phyloP scores from a whole-genome alignment of 2,113 vertebrate species.

The Tragulus kanchil region DNA sequence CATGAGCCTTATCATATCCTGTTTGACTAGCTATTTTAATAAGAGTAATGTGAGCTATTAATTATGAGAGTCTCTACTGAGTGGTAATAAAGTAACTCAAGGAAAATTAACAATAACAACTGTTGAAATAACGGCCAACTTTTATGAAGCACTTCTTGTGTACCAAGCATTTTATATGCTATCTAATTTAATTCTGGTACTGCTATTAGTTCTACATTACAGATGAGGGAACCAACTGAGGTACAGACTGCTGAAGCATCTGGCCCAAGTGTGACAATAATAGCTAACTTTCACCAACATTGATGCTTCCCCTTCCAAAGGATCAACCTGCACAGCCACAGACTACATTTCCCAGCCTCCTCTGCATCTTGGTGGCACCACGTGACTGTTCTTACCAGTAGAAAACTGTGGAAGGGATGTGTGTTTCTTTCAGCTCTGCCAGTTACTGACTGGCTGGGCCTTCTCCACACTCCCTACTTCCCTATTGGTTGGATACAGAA shows the following conservation, averaged over 20 bases:
- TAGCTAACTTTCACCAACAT: not conserved
- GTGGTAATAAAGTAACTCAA: constrained; percentile 32
- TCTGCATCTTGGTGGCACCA: not conserved
- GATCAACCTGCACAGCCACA: not conserved
- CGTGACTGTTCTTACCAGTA: not conserved
- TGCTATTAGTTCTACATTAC: not conserved
- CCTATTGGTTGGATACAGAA: not conserved
- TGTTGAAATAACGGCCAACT: constrained; percentile 8
- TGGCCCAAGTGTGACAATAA: not conserved
- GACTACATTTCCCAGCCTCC: constrained; percentile 22
- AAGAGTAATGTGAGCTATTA: constrained; percentile 40
- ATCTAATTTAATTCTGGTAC: not conserved
- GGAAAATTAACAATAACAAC: constrained; percentile 9
- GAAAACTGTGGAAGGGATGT: not conserved
- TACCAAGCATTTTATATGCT: not conserved
- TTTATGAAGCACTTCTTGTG: constrained; percentile 17
- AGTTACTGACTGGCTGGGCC: not conserved
- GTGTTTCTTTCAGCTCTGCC: not conserved
- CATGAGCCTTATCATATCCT: constrained; percentile 12
- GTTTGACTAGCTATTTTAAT: constrained; percentile 66
- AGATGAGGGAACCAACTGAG: not conserved
- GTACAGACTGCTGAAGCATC: not conserved
- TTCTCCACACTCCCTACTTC: not conserved
- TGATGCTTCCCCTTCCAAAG: not conserved
- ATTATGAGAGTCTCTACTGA: constrained; percentile 41